Base-by-base conservation (phyloP, 2,797 vertebrate genomes). In the Enteromius argenteus region DNA sequence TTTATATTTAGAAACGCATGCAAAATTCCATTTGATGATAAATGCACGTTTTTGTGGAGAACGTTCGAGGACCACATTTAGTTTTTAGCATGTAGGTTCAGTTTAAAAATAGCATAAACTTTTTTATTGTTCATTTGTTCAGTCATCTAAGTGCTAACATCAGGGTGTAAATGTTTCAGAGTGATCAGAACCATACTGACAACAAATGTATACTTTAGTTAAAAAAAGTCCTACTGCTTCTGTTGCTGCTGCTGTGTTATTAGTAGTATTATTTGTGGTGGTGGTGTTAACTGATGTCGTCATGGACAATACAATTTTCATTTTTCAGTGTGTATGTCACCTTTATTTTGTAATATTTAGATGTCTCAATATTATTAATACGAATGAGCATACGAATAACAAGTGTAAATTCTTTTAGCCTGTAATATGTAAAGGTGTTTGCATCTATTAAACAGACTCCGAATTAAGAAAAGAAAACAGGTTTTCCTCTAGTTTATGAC, bases 231-330 rank as follows among this genome's bases (percentile, higher is more conserved):
- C n/a, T 30, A 27, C 27, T 64, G 27, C 60, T 27, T 58, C n/a
- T 32, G 17, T 8, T 32, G 27, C 14, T 56, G 68, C 60, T 76
- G 81, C 17, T 42, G n/a, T 79, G 60, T 78, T 58, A 35, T 81
- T 73, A 64, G 56, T 72, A 30, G 74, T 66, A 23, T 60, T 78
- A 81, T 78, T 74, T 74, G 53, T 81, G 74, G 44, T 44, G 37
- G 1, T 27, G 71, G 30, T 56, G 72, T 53, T 23, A 37, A 35
- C 5, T 53, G 72, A 9, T 53, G 19, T 56, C 19, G 30, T 37
- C 32, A n/a, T 35, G 2, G 62, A 35, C 4, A 73, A 73, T 6
- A 32, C 5, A 3, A 21, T 10, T 19, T 2, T 9, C 1, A n/a
- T 56, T n/a, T 76, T 39, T 37, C 13, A 56, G 30, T 13, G 4